Percentiles rank a stretch among this genome's conserved stretches.
These are phyloP conservation scores for Drosophila neonasuta DNA, from an alignment of 2,888 invertebrate genomes.

Conservation along the genomic window DNA sequence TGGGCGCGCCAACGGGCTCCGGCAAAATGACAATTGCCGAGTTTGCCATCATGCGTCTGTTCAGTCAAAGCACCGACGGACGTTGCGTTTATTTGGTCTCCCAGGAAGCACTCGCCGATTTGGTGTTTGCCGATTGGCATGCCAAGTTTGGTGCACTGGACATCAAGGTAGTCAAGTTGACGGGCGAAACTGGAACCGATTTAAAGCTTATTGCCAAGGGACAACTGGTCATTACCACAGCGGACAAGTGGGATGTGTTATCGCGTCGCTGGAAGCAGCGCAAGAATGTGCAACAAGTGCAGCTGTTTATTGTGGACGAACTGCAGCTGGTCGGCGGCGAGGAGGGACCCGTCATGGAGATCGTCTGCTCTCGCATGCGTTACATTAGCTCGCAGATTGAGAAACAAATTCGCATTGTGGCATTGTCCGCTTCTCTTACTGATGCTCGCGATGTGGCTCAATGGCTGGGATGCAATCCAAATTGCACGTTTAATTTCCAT, in stretches of 20 bases:
- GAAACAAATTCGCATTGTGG: conserved; percentile 94
- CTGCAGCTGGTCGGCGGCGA: conserved; percentile 94
- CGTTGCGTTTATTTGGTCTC: conserved; percentile 97
- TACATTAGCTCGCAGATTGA: conserved; percentile 98
- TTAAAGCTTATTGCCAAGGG: conserved; percentile 95
- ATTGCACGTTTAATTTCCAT: conserved; percentile 98
- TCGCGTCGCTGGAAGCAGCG: conserved; percentile 99
- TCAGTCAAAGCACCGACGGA: conserved; percentile 88
- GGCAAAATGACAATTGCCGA: conserved; percentile 98
- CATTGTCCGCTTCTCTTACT: conserved; percentile 95
- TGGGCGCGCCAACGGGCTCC: conserved; percentile 95
- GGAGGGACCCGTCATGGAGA: conserved; percentile 96
- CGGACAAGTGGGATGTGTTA: conserved; percentile 99
- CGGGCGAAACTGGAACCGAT: conserved; percentile 98
- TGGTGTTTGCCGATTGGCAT: conserved; percentile 95
- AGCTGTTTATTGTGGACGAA: conserved; percentile 98
- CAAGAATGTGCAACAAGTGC: conserved; percentile 98
- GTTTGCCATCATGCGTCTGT: conserved; percentile 94
- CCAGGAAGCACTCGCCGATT: conserved; percentile 94
- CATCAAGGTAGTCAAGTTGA: conserved; percentile 92
- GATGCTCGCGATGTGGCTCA: conserved; percentile 97
- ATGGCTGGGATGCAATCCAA: conserved; percentile 97
- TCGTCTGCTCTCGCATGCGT: conserved; percentile 94
- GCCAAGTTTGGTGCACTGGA: conserved; percentile 92
- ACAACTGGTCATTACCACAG: conserved; percentile 97